phyloP scores from a whole-genome alignment of 2,888 invertebrate genomes.

The Mystacides longicornis region DNA sequence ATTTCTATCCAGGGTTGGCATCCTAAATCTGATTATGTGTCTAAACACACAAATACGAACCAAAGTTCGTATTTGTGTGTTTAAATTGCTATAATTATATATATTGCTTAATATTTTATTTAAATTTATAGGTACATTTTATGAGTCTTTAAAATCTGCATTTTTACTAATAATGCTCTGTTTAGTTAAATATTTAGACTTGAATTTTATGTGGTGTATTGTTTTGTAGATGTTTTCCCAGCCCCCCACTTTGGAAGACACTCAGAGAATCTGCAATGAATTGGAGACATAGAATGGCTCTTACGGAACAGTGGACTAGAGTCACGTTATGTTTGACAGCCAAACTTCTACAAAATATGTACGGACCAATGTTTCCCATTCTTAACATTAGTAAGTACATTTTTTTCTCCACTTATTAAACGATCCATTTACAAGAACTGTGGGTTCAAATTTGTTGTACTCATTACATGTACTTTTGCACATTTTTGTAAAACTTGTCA shows the following conservation, averaged over 20 bases:
- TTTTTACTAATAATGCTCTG: too few relatives aligned
- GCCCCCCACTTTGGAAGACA: conserved; percentile 93
- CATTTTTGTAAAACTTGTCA: not conserved
- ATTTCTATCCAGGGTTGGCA: too few relatives aligned
- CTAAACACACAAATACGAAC: too few relatives aligned
- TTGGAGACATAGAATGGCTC: conserved; percentile 90
- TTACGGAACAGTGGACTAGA: conserved; percentile 92
- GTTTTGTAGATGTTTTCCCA: conserved; percentile 70
- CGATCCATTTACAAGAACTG: too few relatives aligned
- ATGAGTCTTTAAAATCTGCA: too few relatives aligned
- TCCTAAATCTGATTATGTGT: too few relatives aligned
- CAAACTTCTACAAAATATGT: conserved; percentile 76
- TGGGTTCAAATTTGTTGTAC: too few relatives aligned
- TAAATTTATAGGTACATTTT: too few relatives aligned
- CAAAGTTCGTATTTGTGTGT: too few relatives aligned
- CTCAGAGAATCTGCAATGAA: conserved; percentile 84
- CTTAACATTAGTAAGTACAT: conserved; percentile 62
- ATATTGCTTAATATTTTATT: too few relatives aligned
- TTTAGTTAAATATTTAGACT: too few relatives aligned
- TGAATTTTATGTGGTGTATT: not conserved
- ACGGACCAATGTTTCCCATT: conserved; percentile 76
- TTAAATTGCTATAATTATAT: too few relatives aligned
- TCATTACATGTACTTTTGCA: not conserved
- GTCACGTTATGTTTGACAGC: conserved; percentile 86
- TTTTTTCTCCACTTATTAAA: not conserved